Evolutionary conservation across 35 echinoderm and acorn worm genomes (phyloP).

Genomic region (Patiria miniata): DNA sequence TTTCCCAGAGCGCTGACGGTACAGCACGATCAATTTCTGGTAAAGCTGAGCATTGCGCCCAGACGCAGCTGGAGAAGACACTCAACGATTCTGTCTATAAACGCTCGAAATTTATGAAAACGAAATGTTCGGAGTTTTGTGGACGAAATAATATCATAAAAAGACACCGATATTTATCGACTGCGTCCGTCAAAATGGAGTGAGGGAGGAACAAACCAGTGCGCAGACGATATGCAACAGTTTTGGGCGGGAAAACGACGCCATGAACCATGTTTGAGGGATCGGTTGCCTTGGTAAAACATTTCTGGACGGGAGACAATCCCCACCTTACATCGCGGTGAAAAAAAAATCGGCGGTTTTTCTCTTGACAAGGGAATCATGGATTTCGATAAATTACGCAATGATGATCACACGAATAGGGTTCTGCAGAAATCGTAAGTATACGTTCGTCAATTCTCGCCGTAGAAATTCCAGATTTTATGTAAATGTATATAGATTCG

Average conservation of each 20-base stretch:
- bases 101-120: too few species aligned
- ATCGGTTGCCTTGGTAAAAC: conserved; percentile 31
- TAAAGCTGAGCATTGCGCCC: background rate
- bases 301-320: background rate
- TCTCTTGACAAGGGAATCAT: background rate
- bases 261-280: background rate
- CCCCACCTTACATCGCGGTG: background rate
- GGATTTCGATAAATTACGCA: conserved; percentile 14
- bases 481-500: background rate
- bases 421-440: conserved; percentile 27
- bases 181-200: too few species aligned
- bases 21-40: background rate
- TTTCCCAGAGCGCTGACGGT: background rate
- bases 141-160: too few species aligned
- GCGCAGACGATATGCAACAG: too few species aligned
- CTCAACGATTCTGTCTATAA: background rate
- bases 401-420: background rate
- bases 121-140: too few species aligned
- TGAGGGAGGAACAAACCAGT: too few species aligned
- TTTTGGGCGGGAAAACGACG: background rate
- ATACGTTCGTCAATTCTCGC: background rate
- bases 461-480: background rate
- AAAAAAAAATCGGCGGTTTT: background rate
- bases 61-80: background rate
- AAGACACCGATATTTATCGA: too few species aligned